These are phyloP conservation scores for Clivina fossor DNA, from an alignment of 2,888 invertebrate genomes.

Conservation along the genomic window DNA sequence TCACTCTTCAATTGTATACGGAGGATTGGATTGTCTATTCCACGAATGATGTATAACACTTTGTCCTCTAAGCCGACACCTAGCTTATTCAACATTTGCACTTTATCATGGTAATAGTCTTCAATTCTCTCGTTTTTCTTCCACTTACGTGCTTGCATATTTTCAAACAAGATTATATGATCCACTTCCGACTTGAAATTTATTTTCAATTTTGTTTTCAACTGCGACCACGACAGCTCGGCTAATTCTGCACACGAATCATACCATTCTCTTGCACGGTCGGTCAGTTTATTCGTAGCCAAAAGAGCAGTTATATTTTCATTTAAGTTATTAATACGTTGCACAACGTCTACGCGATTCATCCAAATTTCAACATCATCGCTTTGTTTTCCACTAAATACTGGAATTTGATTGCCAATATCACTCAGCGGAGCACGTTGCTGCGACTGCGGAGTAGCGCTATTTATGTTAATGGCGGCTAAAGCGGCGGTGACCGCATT, in stretches of 20 bases:
- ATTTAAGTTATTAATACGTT: background rate
- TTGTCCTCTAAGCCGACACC: background rate
- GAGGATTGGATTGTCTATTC: background rate
- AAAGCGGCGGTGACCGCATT: too few species aligned
- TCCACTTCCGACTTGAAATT: background rate
- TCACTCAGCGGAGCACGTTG: too few species aligned
- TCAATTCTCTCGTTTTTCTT: background rate
- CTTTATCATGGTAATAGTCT: constrained; percentile 4
- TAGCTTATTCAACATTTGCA: background rate
- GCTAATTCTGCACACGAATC: background rate
- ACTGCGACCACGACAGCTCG: background rate
- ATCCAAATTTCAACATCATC: constrained; percentile 10
- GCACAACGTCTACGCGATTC: background rate
- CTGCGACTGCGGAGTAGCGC: too few species aligned
- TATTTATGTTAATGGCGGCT: too few species aligned
- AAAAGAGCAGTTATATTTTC: background rate
- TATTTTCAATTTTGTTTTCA: background rate
- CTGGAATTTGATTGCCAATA: too few species aligned
- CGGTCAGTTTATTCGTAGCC: background rate
- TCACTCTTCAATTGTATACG: background rate
- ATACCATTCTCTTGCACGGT: background rate
- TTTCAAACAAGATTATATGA: background rate
- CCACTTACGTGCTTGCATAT: constrained; percentile 7
- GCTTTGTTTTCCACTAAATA: background rate
- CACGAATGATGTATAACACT: background rate